Base-by-base conservation (phyloP, 2,888 invertebrate genomes). In the Andrena bucephala region DNA sequence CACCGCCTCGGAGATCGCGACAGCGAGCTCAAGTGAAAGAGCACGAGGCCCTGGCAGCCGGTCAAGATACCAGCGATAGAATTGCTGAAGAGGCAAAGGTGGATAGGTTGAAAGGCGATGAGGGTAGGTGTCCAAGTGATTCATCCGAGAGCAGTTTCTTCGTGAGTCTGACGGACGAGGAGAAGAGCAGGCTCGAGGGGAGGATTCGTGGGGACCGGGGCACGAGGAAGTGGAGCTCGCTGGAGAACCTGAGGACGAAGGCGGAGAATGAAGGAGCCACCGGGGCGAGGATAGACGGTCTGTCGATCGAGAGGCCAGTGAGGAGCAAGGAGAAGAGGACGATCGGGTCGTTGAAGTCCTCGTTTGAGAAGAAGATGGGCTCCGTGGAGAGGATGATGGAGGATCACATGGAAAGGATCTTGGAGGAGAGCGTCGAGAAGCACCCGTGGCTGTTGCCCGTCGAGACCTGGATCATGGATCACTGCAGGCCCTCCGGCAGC, bases 401-500 rank as follows among this genome's bases (percentile, higher is more conserved):
- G 68, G 80, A 85, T 68, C 83, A 85, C 3, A 87, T 91, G 2
- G 92, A 89, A 60, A 89, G 76, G n/a, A 89, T 91, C 8, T 77
- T 88, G 77, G 92, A 90, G 54, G 92, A 91, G 29, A 89, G 87
- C 3, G 54, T 90, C 8, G 90, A 93, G 50, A 93, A 90, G 59
- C 87, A 90, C 82, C 89, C 91, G 3, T 92, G 93, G 91, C 77
- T 93, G 1, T 88, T 90, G 33, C 92, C 91, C 5, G 87, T 93
- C 33, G 93, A 93, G 4, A 84, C 84, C 0, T 92, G 92, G 92
- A 86, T 93, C 29, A 66, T 71, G 0, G 92, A 92, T 31, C 89
- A 81, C 24, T 73, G 82, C 65, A 83, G 69, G 1, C 10, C 63
- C 0, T 60, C 62, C 3, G 50, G 75, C 7, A 29, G 7, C 7